Evolutionary conservation across 2,888 invertebrate genomes (phyloP), one percentile per base, ranked within the genome.

Genomic region (Spicauda simplicius): DNA sequence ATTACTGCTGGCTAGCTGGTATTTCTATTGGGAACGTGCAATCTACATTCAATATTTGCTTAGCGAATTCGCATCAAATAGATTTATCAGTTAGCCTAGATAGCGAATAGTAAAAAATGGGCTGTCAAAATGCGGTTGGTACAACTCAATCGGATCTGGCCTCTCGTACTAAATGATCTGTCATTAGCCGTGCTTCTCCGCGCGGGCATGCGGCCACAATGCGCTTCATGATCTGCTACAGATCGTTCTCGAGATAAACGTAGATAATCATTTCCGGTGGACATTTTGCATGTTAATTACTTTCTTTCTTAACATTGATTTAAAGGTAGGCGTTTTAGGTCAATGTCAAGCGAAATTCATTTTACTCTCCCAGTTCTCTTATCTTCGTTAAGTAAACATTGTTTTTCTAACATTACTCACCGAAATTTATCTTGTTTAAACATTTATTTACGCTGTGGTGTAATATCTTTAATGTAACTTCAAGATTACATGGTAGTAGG

Each of bases 161-260:
- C 58, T 54, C 65, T 61, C 52, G 80, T 77, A 82, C 85, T 87
- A 87, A 90, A 88, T 85, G 83, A 80, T 81, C 80, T 78, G 85
- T 88, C 87, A 85, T 87, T 88, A 87, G 69, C 66, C 75, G 75
- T 77, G 79, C 77, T 66, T 33, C 66, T 59, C 77, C 74, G 76
- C 77, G 78, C 75, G 77, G 79, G 25, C 79, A 77, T 76, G 74
- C 73, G 14, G 72, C 74, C 76, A 83, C 83, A 84, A 87, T 85
- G 78, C 75, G 71, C 76, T 74, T 79, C 77, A 83, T 80, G 80
- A 83, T 81, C 79, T 76, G 75, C 82, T 76, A 81, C 80, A 80
- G 79, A 85, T 84, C 78, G 69, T 70, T 71, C 73, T 61, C 66
- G 70, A 60, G 65, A 71, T 73, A 70, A 73, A 72, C 70, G 68